These are phyloP conservation scores for Pollenia angustigena DNA, from an alignment of 2,888 invertebrate genomes.

Conservation along the genomic window DNA sequence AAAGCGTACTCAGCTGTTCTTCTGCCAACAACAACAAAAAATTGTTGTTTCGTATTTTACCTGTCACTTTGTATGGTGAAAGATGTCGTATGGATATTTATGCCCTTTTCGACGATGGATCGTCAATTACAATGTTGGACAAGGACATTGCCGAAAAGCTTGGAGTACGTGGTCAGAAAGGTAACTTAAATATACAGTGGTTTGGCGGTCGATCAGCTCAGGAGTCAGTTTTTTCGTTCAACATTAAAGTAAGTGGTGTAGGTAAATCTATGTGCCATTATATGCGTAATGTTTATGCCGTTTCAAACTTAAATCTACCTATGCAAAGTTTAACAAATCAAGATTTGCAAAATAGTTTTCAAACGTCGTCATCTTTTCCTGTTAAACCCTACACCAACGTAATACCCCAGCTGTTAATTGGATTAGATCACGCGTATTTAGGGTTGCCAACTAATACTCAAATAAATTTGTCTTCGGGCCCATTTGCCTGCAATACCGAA, in stretches of 20 bases:
- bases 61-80: conserved; percentile 40
- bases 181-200: conserved; percentile 32
- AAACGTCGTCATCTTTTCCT: neutral
- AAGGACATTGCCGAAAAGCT: conserved; percentile 25
- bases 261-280: conserved; percentile 19
- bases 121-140: conserved; percentile 32
- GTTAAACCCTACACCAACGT: conserved; percentile 18
- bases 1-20: neutral
- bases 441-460: conserved; percentile 25
- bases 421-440: conserved; percentile 29
- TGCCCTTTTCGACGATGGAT: conserved; percentile 37
- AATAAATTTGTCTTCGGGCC: conserved; percentile 35
- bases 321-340: conserved; percentile 43
- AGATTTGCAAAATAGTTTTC: conserved; percentile 15
- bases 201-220: conserved; percentile 35
- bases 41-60: conserved; percentile 16
- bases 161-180: conserved; percentile 24
- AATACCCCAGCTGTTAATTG: neutral
- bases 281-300: conserved; percentile 46
- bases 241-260: too few species aligned
- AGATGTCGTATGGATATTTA: conserved; percentile 15
- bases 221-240: too few species aligned
- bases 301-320: conserved; percentile 49
- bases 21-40: conserved; percentile 9
- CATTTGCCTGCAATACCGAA: conserved; percentile 68